Evolutionary conservation across 2,113 vertebrate species (phyloP), one percentile per base, ranked within the genome.

Genomic region (Otus sunia): DNA sequence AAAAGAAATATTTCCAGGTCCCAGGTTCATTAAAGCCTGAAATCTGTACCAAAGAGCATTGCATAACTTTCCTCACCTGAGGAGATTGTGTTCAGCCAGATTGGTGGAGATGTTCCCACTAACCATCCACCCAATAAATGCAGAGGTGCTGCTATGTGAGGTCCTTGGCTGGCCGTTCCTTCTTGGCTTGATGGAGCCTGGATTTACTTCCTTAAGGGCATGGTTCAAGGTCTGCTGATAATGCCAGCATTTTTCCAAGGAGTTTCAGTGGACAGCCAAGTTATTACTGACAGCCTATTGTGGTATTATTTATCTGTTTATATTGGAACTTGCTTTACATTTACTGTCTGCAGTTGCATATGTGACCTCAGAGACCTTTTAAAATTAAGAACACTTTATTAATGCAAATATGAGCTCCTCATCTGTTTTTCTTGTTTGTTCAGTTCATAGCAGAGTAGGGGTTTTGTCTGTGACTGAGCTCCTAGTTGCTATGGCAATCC

Each of bases 401-500:
- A 85, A 89, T 72, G 49, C 0, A 0, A 87, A 41, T 71, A 43
- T 53, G 58, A 94, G 73, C 45, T 75, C 17, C 78, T 80, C 23
- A 0, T 86, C 76, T 78, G 17, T 62, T 68, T 93, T 88, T 77
- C 73, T 69, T 93, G 43, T 62, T 94, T 87, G 52, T 80, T 53
- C 66, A 56, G 39, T 41, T 94, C 73, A 66, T 45, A 78, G 15
- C 39, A 78, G 67, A 80, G 52, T 60, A 72, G 36, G 59, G 88
- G 36, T 15, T 58, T 88, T 59, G 32, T 37, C 91, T 75, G 49
- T 68, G 84, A 13, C 86, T 85, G 60, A 92, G 75, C 9, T 88
- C 60, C 78, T 64, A 19, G 94, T 93, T 97, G 88, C 95, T 89
- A 97, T 95, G 92, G 86, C 86, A 96, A 96, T 95, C n/a, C 36